phyloP scores from a whole-genome alignment of 92 coral and sea anemone species.

The Galaxea fascicularis region DNA sequence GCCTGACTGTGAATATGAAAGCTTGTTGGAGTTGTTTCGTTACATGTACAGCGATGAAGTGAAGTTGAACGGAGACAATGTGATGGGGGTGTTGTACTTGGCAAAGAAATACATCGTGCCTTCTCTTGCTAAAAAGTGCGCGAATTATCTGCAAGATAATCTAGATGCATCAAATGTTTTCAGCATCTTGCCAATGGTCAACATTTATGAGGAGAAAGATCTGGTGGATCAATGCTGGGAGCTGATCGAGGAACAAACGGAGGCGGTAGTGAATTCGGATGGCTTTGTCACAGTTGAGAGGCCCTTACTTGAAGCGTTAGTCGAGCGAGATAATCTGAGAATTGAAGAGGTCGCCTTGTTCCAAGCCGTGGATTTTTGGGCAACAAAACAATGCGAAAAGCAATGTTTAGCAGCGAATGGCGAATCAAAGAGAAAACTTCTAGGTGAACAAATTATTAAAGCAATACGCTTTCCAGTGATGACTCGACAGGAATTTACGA shows the following conservation, averaged over 20 bases:
- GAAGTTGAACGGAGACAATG: conserved; percentile 57
- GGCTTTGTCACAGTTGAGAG: conserved; percentile 48
- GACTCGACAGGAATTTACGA: not conserved
- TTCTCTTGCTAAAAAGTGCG: conserved; percentile 58
- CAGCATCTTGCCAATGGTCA: conserved; percentile 57
- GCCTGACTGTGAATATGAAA: conserved; percentile 42
- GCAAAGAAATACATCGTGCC: conserved; percentile 78
- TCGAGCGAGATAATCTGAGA: conserved; percentile 41
- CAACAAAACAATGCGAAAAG: conserved; percentile 18
- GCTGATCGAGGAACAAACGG: conserved; percentile 55
- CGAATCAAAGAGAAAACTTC: not conserved
- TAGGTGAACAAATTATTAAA: not conserved
- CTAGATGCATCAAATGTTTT: conserved; percentile 65
- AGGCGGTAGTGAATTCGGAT: conserved; percentile 52
- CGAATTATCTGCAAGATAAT: conserved; percentile 59
- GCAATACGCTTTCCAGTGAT: conserved; percentile 18
- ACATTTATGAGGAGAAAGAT: conserved; percentile 51
- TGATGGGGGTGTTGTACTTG: conserved; percentile 72
- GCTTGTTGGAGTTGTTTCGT: conserved; percentile 43
- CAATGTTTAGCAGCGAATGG: not conserved
- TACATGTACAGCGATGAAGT: conserved; percentile 74
- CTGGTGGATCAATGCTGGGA: conserved; percentile 69
- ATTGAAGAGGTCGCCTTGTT: conserved; percentile 60
- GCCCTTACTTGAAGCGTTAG: conserved; percentile 47
- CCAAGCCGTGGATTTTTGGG: conserved; percentile 67